A percentile compares a stretch with the other conserved stretches of the same genome.
Evolutionary conservation across 2,888 invertebrate species (phyloP).

Genomic region (Timandra comae): DNA sequence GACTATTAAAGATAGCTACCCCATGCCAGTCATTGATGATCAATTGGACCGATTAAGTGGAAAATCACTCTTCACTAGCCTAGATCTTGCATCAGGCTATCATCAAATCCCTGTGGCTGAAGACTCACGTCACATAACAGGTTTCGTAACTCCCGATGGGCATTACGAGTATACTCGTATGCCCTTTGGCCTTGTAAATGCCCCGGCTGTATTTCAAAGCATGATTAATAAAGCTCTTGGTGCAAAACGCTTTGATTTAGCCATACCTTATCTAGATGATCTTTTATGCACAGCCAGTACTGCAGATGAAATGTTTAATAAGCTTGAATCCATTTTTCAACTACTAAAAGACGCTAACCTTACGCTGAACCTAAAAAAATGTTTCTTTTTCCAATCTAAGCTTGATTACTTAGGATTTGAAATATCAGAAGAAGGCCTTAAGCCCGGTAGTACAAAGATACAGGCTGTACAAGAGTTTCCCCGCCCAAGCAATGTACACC

Average conservation of each 20-base stretch:
- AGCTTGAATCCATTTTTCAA: not conserved
- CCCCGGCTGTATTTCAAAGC: too few relatives aligned
- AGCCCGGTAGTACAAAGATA: not conserved
- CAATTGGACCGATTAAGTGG: not conserved
- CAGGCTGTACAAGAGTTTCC: conserved; percentile 3
- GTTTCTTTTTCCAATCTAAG: conserved; percentile 3
- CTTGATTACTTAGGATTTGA: conserved; percentile 7
- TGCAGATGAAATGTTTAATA: not conserved
- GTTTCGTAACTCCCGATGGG: conserved; percentile 9
- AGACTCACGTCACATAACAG: conserved; percentile 5
- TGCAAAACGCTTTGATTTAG: not conserved
- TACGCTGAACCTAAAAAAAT: too few relatives aligned
- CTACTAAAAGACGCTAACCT: conserved; percentile 1
- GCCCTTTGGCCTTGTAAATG: conserved; percentile 12
- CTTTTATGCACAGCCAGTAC: not conserved
- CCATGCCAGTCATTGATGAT: not conserved
- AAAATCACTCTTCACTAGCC: not conserved
- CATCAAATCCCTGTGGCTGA: conserved; percentile 3
- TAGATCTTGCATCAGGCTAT: conserved; percentile 6
- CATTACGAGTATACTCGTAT: conserved; percentile 8
- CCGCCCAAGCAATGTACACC: conserved; percentile 1
- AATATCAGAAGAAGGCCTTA: not conserved
- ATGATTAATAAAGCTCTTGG: conserved; percentile 4
- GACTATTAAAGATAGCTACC: not conserved
- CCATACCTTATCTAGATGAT: not conserved